Percentiles rank a stretch among this genome's conserved stretches.
These are phyloP conservation scores for Pseudopodoces humilis DNA, from an alignment of 2,113 vertebrate species.

Conservation along the genomic window DNA sequence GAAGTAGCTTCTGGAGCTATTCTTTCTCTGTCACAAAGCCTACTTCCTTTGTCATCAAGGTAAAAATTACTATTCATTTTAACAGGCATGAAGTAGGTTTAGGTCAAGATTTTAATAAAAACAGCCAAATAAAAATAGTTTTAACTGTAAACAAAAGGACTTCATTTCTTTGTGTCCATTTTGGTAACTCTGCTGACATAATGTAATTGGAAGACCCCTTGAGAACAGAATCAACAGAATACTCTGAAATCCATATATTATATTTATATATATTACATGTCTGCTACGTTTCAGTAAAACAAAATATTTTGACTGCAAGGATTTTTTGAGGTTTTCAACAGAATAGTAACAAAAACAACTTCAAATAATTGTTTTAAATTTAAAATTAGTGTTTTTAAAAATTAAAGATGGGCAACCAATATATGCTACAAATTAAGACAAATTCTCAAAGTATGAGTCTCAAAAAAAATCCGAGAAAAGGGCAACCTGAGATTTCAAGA, in stretches of 20 bases:
- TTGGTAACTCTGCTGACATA: background rate
- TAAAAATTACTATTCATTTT: background rate
- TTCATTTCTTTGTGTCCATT: background rate
- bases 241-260: constrained; percentile 12
- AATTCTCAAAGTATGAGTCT: background rate
- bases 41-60: background rate
- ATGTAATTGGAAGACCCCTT: background rate
- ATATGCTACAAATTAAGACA: background rate
- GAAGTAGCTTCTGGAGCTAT: background rate
- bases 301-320: background rate
- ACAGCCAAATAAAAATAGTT: background rate
- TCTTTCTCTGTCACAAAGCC: background rate
- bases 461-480: background rate
- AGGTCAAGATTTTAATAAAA: background rate
- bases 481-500: background rate
- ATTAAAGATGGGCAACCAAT: background rate
- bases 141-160: background rate
- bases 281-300: background rate
- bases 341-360: background rate
- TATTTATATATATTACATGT: background rate
- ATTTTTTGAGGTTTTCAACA: background rate
- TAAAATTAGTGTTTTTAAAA: background rate
- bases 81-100: background rate
- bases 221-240: constrained; percentile 1
- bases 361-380: background rate